Evolutionary conservation across 2,113 vertebrate species (phyloP).

Genomic region (Leucopsar rothschildi): DNA sequence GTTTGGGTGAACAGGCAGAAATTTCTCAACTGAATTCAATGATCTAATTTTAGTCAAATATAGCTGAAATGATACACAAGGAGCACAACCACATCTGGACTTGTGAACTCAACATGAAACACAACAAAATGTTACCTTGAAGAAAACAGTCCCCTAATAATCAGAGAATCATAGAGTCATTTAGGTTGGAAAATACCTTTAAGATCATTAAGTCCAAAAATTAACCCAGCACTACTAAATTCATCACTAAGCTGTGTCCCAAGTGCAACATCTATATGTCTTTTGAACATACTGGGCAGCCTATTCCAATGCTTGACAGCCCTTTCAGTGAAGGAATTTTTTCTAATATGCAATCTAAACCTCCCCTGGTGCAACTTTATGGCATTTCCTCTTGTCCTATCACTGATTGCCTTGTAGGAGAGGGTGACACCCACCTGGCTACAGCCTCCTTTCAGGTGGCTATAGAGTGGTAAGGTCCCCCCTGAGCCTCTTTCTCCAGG

Average conservation of each 20-base stretch:
- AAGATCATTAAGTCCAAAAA: background rate
- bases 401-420: background rate
- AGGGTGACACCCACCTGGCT: accelerated
- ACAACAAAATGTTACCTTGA: background rate
- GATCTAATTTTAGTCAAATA: background rate
- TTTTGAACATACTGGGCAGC: background rate
- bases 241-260: background rate
- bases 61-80: background rate
- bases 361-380: background rate
- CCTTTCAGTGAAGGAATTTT: background rate
- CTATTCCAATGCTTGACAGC: background rate
- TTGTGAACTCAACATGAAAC: background rate
- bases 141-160: background rate
- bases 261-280: accelerated
- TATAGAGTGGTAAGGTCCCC: background rate
- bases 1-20: background rate
- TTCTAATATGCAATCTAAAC: background rate
- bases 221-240: background rate
- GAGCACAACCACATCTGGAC: background rate
- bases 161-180: too few species aligned
- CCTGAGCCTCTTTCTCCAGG: background rate
- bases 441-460: background rate
- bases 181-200: background rate
- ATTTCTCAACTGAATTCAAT: background rate
- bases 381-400: background rate